Evolutionary conservation across 2,113 vertebrate species (phyloP).

Genomic region (Triplophysa rosa): DNA sequence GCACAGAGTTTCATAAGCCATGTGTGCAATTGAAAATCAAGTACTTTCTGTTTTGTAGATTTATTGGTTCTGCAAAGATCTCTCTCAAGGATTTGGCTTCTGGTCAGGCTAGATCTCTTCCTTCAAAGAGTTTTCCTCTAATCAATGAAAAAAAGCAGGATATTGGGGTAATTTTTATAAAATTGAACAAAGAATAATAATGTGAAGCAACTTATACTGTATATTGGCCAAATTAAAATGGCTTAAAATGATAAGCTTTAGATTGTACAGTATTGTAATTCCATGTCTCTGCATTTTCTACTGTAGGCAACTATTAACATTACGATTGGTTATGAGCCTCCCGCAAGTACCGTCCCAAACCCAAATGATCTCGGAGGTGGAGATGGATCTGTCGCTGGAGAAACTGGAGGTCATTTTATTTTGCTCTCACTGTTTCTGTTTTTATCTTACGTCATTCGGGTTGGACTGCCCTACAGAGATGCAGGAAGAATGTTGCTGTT

Average conservation of each 20-base stretch:
- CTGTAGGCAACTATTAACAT: slow-evolving; percentile 86
- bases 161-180: slow-evolving; percentile 75
- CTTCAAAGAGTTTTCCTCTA: slow-evolving; percentile 82
- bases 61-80: slow-evolving; percentile 83
- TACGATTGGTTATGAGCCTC: slow-evolving; percentile 84
- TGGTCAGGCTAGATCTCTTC: slow-evolving; percentile 81
- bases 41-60: slow-evolving; percentile 63
- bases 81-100: slow-evolving; percentile 82
- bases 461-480: slow-evolving; percentile 4
- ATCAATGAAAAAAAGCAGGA: slow-evolving; percentile 85
- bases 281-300: slow-evolving; percentile 33
- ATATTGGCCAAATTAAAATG: not conserved
- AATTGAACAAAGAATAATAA: not conserved
- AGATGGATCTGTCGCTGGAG: slow-evolving; percentile 63
- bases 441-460: not conserved
- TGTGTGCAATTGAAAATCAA: not conserved
- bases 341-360: slow-evolving; percentile 67
- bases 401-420: slow-evolving; percentile 67
- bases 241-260: not conserved
- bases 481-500: slow-evolving; percentile 13
- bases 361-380: slow-evolving; percentile 72
- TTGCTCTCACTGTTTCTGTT: not conserved
- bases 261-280: not conserved
- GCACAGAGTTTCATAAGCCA: not conserved
- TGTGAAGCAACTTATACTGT: not conserved